Base-by-base conservation (phyloP, 2,888 invertebrate species). In the Nasonovia ribisnigri region DNA sequence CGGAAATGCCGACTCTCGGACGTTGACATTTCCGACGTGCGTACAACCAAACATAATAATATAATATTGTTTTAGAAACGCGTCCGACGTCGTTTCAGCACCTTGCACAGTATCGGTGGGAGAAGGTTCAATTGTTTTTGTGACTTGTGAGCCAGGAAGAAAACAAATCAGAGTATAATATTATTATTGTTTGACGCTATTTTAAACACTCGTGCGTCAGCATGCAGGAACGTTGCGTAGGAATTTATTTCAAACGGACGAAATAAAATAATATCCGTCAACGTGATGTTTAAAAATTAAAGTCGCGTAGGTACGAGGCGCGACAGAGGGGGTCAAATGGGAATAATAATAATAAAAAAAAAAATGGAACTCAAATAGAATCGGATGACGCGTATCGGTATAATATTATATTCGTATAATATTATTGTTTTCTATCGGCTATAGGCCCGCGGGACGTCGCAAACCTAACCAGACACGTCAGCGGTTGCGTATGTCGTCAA, bases 11-110 rank as follows among this genome's bases (percentile, higher is more conserved):
- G 51, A 5, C 90, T 43, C 29, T 10, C 24, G 77, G 67, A 92
- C 54, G 67, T 88, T 92, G 92, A 92, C 67, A 92, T 92, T 92
- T 92, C 92, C 92, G 92, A 77, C 92, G 88, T 67, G 51, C 42
- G 26, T 57, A 42, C 26, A 67, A 57, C 60, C 43, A 51, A 36
- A 26, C 36, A 60, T 29, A 42, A 36, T 54, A 54, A 51, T 24
- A 51, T 24, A 88, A 36, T 88, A 88, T 88, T 88, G 48, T 90
- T 67, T 77, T 77, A 77, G 36, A 77, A 77, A 77, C 36, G 20
- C n/a, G 10, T 26, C 36, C 48, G 29, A 84, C n/a, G 29, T 16
- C 77, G 29, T 43, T 20, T 26, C 13, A 36, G 77, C 36, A 77
- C 36, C 20, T 77, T 77, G 77, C 26, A 57, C 26, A 26, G 20